These are phyloP conservation scores for Dioctria rufipes DNA, from an alignment of 2,888 invertebrate species.

Conservation along the genomic window DNA sequence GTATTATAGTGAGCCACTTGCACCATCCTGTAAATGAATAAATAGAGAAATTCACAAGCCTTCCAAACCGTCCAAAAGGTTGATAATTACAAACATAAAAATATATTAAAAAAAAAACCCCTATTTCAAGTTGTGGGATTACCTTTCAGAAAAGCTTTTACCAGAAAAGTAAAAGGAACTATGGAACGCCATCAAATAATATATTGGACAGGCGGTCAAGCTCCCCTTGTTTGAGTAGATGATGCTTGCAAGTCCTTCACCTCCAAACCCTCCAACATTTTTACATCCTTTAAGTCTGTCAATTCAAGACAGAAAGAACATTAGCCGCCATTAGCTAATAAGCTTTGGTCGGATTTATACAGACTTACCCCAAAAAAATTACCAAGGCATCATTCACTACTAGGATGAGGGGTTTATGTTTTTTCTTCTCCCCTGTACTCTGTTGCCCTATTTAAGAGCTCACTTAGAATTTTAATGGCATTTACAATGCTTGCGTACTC, in stretches of 20 bases:
- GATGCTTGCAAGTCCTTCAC: background rate
- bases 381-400: background rate
- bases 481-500: constrained; percentile 2
- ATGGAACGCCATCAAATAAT: too few relatives aligned
- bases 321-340: constrained; percentile 44
- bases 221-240: too few relatives aligned
- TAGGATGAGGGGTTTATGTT: background rate
- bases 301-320: constrained; percentile 20
- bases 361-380: constrained; percentile 26
- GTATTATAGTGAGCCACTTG: too few relatives aligned
- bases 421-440: background rate
- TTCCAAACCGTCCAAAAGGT: too few relatives aligned
- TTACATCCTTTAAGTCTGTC: constrained; percentile 1
- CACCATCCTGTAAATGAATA: too few relatives aligned
- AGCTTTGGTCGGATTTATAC: constrained; percentile 39
- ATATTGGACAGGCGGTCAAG: too few relatives aligned
- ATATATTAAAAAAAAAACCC: too few relatives aligned
- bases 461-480: background rate
- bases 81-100: too few relatives aligned
- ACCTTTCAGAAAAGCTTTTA: too few relatives aligned
- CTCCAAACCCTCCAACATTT: background rate
- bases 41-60: too few relatives aligned
- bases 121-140: too few relatives aligned
- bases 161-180: too few relatives aligned
- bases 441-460: constrained; percentile 4